These are phyloP conservation scores for Lipophrys pholis DNA, from an alignment of 2,113 vertebrate species.

Conservation along the genomic window DNA sequence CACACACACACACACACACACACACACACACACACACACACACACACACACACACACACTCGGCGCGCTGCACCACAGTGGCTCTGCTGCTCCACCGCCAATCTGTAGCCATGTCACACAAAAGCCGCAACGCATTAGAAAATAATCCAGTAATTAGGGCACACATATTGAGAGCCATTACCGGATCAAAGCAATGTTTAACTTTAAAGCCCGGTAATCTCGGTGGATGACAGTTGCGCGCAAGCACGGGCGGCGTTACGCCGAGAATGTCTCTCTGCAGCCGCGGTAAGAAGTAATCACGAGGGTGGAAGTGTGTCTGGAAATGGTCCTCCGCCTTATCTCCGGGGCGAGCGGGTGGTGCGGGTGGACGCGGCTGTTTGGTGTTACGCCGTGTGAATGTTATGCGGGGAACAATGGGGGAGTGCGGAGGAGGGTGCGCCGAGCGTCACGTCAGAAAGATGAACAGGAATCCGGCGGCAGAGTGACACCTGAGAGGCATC, in stretches of 20 bases:
- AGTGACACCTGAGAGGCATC: constrained; percentile 68
- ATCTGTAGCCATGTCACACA: constrained; percentile 30
- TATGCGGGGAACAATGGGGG: constrained; percentile 44
- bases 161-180: constrained; percentile 16
- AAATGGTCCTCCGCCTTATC: constrained; percentile 4
- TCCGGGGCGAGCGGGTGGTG: not conserved
- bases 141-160: constrained; percentile 56
- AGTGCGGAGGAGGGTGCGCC: constrained; percentile 58
- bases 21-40: constrained; percentile 27
- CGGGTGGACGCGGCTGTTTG: not conserved
- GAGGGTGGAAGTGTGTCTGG: constrained; percentile 10
- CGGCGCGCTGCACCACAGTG: constrained; percentile 21
- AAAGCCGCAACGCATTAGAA: constrained; percentile 45
- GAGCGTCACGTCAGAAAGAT: constrained; percentile 58
- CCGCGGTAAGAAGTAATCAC: not conserved
- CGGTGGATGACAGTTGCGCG: constrained; percentile 18
- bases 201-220: constrained; percentile 26
- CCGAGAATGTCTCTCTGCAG: not conserved
- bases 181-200: constrained; percentile 49
- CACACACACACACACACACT: constrained; percentile 17
- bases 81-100: constrained; percentile 37
- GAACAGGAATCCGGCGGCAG: constrained; percentile 54
- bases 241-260: not conserved
- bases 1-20: constrained; percentile 19
- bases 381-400: constrained; percentile 18